Percentiles rank a stretch among this genome's conserved stretches.
Evolutionary conservation across 2,113 vertebrate species (phyloP).

Genomic region (Orientallactaga bullata): DNA sequence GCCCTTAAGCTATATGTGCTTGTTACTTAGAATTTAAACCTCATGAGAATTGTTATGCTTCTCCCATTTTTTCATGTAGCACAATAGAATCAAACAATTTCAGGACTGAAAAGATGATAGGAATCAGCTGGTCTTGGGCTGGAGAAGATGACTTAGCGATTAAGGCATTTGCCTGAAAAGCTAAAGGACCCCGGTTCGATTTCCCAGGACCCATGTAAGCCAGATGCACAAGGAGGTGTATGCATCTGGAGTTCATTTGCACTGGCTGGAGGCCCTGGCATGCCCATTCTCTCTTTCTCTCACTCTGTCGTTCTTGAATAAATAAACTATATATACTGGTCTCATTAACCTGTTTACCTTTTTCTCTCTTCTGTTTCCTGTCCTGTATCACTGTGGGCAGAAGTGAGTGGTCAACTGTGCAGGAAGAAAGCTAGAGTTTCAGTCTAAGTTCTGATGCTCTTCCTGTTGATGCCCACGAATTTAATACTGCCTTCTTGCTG

Average conservation of each 20-base stretch:
- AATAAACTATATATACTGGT: too few relatives aligned
- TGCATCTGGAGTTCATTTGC: too few relatives aligned
- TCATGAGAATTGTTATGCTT: neutral
- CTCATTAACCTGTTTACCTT: neutral
- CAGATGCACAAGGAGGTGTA: too few relatives aligned
- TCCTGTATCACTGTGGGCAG: neutral
- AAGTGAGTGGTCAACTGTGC: neutral
- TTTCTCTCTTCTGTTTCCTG: neutral
- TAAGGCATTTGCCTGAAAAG: too few relatives aligned
- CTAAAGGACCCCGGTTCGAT: too few relatives aligned
- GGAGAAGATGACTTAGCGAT: too few relatives aligned
- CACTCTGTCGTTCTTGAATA: too few relatives aligned
- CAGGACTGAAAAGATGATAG: neutral
- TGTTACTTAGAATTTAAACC: neutral
- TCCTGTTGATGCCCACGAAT: neutral
- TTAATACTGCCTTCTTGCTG: constrained; percentile 13
- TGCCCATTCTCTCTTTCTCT: too few relatives aligned
- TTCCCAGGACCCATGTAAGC: too few relatives aligned
- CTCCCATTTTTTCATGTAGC: neutral
- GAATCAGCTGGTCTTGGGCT: neutral
- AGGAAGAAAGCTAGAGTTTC: neutral
- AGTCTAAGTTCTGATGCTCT: neutral
- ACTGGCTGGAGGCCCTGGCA: too few relatives aligned
- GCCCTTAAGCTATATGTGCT: neutral
- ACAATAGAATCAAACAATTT: neutral